Conservation (phyloP, 1,140 invertebrate genomes). For the Amyelois transitella region DNA sequence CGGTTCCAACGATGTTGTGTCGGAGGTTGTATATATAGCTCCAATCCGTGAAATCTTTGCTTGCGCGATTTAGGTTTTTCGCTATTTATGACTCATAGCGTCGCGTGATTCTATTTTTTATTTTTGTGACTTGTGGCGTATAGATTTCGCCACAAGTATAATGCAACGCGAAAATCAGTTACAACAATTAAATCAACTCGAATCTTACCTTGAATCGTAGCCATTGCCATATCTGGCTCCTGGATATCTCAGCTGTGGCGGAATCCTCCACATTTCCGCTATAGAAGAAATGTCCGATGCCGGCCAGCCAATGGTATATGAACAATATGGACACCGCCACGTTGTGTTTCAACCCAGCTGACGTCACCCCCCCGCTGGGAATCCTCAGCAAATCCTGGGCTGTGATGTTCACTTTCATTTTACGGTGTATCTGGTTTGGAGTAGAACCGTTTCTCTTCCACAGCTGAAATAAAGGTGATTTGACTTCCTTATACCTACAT, state of each 20-base stretch:
- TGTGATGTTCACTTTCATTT: conserved; percentile 38
- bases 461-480: conserved; percentile 67
- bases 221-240: conserved; percentile 85
- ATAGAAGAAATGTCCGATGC: conserved; percentile 80
- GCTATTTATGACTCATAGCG: no score
- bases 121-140: no score
- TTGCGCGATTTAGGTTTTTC: no score
- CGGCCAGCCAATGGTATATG: conserved; percentile 81
- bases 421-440: conserved; percentile 64
- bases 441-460: conserved; percentile 66
- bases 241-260: conserved; percentile 83
- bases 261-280: conserved; percentile 82
- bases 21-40: no score
- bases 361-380: conserved; percentile 76
- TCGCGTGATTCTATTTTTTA: no score
- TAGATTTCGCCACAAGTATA: no score
- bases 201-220: conserved; percentile 78
- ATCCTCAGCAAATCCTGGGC: conserved; percentile 75
- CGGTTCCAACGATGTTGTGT: no score
- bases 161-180: no score
- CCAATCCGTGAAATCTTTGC: no score
- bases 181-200: no score
- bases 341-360: conserved; percentile 78
- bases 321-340: conserved; percentile 79
- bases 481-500: no score